Conservation (phyloP, 2,113 vertebrate species). For the Pedetes capensis region DNA sequence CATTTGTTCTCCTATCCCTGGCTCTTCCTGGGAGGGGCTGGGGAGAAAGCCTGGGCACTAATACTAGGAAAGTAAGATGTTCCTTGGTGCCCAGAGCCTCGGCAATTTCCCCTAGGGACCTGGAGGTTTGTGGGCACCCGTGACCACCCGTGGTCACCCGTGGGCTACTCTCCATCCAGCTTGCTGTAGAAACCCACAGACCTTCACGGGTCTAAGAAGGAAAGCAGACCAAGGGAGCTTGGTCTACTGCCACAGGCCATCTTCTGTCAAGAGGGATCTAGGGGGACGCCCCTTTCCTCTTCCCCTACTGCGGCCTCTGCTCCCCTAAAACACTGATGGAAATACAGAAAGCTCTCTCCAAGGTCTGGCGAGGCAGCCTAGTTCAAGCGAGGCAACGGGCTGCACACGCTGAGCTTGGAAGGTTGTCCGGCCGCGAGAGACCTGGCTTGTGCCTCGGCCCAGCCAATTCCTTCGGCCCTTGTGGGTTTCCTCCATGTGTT, state of each 20-base stretch:
- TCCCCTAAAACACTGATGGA: neutral
- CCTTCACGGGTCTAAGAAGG: neutral
- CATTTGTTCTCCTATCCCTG: too few species aligned
- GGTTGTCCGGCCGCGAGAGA: neutral
- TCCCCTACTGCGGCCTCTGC: neutral
- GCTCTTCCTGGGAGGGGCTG: neutral
- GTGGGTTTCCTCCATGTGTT: slow-evolving; percentile 48
- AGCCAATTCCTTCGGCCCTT: neutral
- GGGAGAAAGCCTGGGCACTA: neutral
- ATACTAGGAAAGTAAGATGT: neutral
- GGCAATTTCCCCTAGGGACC: neutral
- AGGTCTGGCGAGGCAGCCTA: neutral
- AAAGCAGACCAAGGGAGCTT: neutral
- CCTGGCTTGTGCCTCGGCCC: neutral
- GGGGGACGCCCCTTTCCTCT: neutral
- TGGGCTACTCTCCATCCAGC: fast-evolving
- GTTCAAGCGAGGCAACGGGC: slow-evolving; percentile 48
- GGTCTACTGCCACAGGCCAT: neutral
- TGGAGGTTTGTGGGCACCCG: neutral
- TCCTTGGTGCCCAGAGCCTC: neutral
- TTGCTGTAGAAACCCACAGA: neutral
- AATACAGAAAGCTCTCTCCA: neutral
- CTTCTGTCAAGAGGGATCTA: neutral
- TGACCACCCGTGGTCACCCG: too few species aligned
- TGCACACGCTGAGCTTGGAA: neutral